Percentiles rank a stretch among this genome's conserved stretches.
These are phyloP conservation scores for Triplophysa tibetana DNA, from an alignment of 2,113 vertebrate species.

Conservation along the genomic window DNA sequence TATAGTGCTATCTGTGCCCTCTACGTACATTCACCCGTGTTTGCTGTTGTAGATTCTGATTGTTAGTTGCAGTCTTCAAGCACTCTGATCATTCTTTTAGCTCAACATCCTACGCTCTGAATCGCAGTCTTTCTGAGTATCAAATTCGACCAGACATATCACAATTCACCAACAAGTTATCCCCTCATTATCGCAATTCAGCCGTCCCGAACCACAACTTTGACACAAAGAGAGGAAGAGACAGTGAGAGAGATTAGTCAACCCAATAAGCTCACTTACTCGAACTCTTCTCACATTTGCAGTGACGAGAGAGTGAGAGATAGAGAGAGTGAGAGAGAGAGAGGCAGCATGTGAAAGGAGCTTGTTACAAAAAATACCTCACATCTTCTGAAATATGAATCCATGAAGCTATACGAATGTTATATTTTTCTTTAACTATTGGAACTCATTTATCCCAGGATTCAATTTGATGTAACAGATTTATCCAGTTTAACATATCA, in stretches of 20 bases:
- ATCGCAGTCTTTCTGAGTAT: slow-evolving; percentile 3
- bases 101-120: slow-evolving; percentile 3
- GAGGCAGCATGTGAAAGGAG: not conserved
- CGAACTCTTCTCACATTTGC: slow-evolving; percentile 23
- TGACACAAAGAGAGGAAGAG: slow-evolving; percentile 20
- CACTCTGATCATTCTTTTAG: slow-evolving; percentile 11
- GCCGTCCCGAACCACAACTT: slow-evolving; percentile 4
- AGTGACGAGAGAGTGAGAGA: not conserved
- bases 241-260: slow-evolving; percentile 17
- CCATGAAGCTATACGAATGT: no score
- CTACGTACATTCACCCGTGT: slow-evolving; percentile 6
- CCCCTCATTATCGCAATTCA: slow-evolving; percentile 30
- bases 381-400: no score
- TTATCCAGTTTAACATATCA: no score
- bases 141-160: slow-evolving; percentile 6
- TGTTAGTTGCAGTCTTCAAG: not conserved
- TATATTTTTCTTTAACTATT: no score
- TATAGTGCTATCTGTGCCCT: not conserved
- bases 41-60: slow-evolving; percentile 10
- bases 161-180: slow-evolving; percentile 1
- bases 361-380: not conserved
- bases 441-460: no score
- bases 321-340: not conserved
- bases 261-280: slow-evolving; percentile 29
- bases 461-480: no score